Conservation (phyloP, 2,888 invertebrate species). For the Rhabditophanes sp. region DNA sequence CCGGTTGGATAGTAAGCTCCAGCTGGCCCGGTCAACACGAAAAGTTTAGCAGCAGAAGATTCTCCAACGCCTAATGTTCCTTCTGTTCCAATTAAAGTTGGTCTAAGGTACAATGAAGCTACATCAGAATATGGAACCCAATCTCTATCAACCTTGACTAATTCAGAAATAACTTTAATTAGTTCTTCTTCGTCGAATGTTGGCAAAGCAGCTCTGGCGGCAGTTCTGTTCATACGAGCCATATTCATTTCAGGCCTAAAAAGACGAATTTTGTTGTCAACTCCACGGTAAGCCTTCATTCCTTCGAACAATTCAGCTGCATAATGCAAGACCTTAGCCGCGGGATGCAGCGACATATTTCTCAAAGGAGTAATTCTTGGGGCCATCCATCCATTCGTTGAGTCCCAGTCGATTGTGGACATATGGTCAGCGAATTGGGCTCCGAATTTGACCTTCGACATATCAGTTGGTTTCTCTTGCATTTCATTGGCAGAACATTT, state of each 20-base stretch:
- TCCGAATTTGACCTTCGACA: constrained; percentile 69
- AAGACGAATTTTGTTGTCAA: constrained; percentile 71
- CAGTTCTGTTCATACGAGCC: constrained; percentile 71
- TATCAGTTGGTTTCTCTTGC: no score
- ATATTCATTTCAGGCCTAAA: constrained; percentile 86
- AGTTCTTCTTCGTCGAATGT: constrained; percentile 68
- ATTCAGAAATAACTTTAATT: constrained; percentile 62
- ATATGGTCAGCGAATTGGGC: constrained; percentile 87
- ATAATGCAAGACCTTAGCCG: constrained; percentile 56
- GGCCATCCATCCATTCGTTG: constrained; percentile 70
- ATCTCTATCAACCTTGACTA: constrained; percentile 76
- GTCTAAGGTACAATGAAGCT: constrained; percentile 79
- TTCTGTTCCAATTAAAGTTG: constrained; percentile 84
- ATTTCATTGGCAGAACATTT: no score
- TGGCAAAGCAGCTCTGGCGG: constrained; percentile 66
- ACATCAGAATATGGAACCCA: constrained; percentile 74
- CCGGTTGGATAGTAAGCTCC: constrained; percentile 60
- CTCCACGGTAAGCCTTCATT: constrained; percentile 80
- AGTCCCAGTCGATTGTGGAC: constrained; percentile 57
- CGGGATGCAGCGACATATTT: constrained; percentile 75
- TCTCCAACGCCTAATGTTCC: constrained; percentile 49
- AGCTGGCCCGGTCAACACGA: constrained; percentile 73
- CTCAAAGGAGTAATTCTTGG: constrained; percentile 77
- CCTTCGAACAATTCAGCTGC: constrained; percentile 74
- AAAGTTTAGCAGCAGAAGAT: constrained; percentile 57